Conservation (phyloP, 2,797 vertebrate genomes). For the Spatula versicolor region DNA sequence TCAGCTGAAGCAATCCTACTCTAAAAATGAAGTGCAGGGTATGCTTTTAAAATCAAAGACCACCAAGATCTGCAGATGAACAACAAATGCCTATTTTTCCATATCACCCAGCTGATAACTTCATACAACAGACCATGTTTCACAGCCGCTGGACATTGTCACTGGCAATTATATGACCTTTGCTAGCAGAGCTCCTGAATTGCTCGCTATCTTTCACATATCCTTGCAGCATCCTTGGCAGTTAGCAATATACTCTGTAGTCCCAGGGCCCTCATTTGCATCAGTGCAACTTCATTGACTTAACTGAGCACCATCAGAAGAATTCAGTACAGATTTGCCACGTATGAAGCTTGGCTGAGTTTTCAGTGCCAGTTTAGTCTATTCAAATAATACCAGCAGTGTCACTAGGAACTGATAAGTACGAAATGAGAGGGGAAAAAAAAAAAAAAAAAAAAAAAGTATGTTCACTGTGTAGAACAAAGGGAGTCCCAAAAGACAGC, state of each 20-base stretch:
- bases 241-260: background rate
- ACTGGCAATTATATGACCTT: background rate
- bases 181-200: background rate
- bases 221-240: rapidly evolving
- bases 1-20: background rate
- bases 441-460: no score
- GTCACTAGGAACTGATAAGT: background rate
- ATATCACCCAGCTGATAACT: background rate
- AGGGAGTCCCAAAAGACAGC: background rate
- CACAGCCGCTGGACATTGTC: background rate
- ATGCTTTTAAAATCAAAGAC: background rate
- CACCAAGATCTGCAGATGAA: background rate
- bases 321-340: background rate
- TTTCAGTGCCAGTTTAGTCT: background rate
- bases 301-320: background rate
- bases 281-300: background rate
- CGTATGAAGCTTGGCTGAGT: background rate
- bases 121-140: background rate
- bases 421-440: background rate
- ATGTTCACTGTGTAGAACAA: background rate
- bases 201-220: background rate
- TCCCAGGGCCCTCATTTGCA: background rate
- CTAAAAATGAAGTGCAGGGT: background rate
- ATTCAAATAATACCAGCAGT: background rate
- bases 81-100: background rate